Evolutionary conservation across 53 echinoderm and acorn worm species (phyloP).

Genomic region (Paelopatides confundens): DNA sequence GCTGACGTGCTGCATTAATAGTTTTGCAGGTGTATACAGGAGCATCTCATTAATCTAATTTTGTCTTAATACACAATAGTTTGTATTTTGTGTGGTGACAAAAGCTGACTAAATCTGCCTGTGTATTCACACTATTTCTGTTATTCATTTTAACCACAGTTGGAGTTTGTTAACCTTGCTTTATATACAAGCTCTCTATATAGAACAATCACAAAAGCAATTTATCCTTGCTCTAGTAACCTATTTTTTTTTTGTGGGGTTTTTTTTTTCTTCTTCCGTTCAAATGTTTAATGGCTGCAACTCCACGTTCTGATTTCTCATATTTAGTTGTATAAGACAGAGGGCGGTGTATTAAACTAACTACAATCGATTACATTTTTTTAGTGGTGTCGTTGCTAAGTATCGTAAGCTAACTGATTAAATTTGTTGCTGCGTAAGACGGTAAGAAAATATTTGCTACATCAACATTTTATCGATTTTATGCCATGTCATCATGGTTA

Average conservation of each 20-base stretch:
- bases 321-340: too few relatives aligned
- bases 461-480: background rate
- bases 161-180: slow-evolving; percentile 24
- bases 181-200: background rate
- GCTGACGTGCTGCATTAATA: too few relatives aligned
- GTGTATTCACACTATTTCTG: too few relatives aligned
- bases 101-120: too few relatives aligned
- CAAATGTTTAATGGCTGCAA: background rate
- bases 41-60: too few relatives aligned
- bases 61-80: too few relatives aligned
- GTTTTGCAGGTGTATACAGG: too few relatives aligned
- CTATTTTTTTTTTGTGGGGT: slow-evolving; percentile 1
- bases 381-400: background rate
- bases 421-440: background rate
- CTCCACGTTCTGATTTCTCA: background rate
- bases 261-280: background rate
- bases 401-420: background rate
- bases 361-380: background rate
- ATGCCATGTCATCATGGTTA: background rate
- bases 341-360: background rate
- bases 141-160: background rate
- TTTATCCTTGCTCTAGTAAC: slow-evolving; percentile 39
- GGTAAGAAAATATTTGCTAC: background rate
- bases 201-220: slow-evolving; percentile 28
- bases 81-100: too few relatives aligned